Evolutionary conservation across 1,140 invertebrate genomes (phyloP).

Genomic region (Drosophila novamexicana): DNA sequence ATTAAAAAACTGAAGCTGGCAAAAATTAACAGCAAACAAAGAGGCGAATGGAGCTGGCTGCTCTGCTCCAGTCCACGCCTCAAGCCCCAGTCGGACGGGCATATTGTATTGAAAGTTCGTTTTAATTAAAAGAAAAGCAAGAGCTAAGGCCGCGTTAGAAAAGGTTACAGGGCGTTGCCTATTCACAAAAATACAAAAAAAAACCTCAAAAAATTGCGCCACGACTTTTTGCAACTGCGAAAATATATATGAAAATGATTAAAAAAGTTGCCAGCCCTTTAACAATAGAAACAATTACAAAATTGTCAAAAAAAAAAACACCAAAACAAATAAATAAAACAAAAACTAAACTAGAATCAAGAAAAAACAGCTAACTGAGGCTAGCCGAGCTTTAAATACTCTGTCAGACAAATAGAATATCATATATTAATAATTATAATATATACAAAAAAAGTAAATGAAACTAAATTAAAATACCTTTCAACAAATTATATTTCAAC

Average conservation of each 20-base stretch:
- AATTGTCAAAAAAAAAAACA: constrained; percentile 59
- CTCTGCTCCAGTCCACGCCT: constrained; percentile 11
- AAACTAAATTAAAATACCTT: background rate
- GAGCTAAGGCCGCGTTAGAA: constrained; percentile 31
- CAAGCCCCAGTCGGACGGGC: constrained; percentile 33
- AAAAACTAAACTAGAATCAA: constrained; percentile 14
- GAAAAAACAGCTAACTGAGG: background rate
- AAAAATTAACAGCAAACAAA: constrained; percentile 78
- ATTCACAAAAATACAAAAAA: constrained; percentile 17
- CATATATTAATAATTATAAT: too few species aligned
- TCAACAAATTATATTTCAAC: too few species aligned
- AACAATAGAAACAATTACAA: constrained; percentile 73
- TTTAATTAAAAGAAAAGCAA: constrained; percentile 72
- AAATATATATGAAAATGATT: constrained; percentile 76
- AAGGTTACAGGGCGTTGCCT: constrained; percentile 57
- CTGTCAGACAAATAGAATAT: background rate
- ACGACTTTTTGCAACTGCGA: constrained; percentile 36
- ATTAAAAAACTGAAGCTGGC: constrained; percentile 31
- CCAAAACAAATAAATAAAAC: background rate
- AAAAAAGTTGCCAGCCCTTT: constrained; percentile 66
- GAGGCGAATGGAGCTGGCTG: constrained; percentile 47
- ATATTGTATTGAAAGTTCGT: constrained; percentile 81
- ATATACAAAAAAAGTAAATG: background rate
- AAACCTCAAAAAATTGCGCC: constrained; percentile 25
- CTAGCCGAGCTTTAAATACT: background rate